phyloP scores from a whole-genome alignment of 2,113 vertebrate species.

The Crotalus helleri region DNA sequence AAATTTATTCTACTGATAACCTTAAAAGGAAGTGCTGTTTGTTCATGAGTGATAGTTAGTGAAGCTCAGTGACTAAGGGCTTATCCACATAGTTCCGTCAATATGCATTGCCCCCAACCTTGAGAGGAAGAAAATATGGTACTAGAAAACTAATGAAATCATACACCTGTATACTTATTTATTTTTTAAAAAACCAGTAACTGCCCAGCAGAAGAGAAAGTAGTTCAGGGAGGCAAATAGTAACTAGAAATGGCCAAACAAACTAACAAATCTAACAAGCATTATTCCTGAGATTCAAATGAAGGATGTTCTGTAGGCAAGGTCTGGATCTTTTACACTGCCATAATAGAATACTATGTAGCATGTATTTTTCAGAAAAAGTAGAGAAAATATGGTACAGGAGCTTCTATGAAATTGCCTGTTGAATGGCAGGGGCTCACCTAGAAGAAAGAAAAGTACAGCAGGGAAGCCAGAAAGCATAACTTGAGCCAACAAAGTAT shows the following conservation, averaged over 20 bases:
- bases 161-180: background rate
- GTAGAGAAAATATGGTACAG: background rate
- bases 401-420: background rate
- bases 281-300: background rate
- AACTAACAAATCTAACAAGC: background rate
- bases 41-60: background rate
- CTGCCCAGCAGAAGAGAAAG: background rate
- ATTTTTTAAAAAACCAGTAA: background rate
- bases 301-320: background rate
- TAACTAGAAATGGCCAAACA: background rate
- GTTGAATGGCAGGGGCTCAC: background rate
- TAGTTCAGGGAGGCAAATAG: background rate
- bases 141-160: background rate
- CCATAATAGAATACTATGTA: background rate
- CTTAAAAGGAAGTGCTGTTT: background rate
- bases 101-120: background rate
- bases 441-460: background rate
- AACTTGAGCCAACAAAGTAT: background rate
- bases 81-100: background rate
- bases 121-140: background rate
- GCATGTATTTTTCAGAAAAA: background rate
- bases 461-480: background rate
- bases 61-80: background rate
- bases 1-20: background rate
- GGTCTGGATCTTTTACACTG: background rate